Conservation (phyloP, 2,113 vertebrate genomes). For the Regulus satrapa region DNA sequence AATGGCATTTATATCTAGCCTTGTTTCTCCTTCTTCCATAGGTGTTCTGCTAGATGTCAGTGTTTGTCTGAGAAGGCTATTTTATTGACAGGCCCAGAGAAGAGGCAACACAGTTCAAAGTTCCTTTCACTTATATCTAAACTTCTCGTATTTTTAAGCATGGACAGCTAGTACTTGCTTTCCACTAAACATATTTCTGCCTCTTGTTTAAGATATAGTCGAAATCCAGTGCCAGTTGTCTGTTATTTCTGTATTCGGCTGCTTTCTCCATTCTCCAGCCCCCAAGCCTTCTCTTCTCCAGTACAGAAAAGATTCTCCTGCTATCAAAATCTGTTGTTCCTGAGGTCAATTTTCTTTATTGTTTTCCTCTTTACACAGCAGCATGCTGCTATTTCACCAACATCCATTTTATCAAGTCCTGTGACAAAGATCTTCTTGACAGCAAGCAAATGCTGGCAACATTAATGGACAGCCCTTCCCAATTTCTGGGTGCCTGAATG, state of each 20-base stretch:
- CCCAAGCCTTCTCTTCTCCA: background rate
- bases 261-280: background rate
- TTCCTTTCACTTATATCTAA: background rate
- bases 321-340: background rate
- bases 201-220: background rate
- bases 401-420: background rate
- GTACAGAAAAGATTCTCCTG: background rate
- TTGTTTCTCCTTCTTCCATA: background rate
- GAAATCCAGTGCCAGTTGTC: background rate
- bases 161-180: background rate
- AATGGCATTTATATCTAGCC: background rate
- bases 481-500: background rate
- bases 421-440: background rate
- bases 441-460: background rate
- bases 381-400: background rate
- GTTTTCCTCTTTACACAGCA: background rate
- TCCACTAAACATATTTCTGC: background rate
- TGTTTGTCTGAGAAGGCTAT: background rate
- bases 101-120: background rate
- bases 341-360: background rate
- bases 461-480: background rate
- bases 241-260: background rate
- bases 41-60: background rate
- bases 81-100: background rate
- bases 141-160: background rate